Evolutionary conservation across 2,113 vertebrate genomes (phyloP).

Genomic region (Chaenogobius annularis): DNA sequence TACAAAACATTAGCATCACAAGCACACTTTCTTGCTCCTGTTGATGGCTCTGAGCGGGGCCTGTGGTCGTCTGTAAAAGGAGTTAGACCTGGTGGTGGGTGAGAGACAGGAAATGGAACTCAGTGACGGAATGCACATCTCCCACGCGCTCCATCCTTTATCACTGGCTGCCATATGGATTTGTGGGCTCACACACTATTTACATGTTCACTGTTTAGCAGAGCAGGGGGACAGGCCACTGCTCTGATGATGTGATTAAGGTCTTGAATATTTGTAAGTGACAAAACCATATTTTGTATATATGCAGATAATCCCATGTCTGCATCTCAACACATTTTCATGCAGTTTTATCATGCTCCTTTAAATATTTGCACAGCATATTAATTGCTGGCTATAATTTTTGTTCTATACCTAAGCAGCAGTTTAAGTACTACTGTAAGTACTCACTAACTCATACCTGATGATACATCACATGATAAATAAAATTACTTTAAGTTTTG

Average conservation of each 20-base stretch:
- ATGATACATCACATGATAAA: neutral
- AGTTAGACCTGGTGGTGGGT: slow-evolving; percentile 68
- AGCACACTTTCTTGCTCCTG: slow-evolving; percentile 25
- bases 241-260: slow-evolving; percentile 28
- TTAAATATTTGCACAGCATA: too few species aligned
- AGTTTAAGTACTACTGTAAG: neutral
- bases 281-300: neutral
- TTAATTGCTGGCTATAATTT: too few species aligned
- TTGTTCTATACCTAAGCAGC: too few species aligned
- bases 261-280: slow-evolving; percentile 24
- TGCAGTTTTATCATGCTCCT: too few species aligned
- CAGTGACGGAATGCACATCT: slow-evolving; percentile 66
- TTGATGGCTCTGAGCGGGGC: slow-evolving; percentile 26
- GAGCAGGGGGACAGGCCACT: slow-evolving; percentile 12
- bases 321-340: too few species aligned
- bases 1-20: slow-evolving; percentile 12
- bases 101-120: slow-evolving; percentile 74
- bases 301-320: too few species aligned
- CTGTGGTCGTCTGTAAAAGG: slow-evolving; percentile 69
- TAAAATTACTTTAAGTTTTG: neutral
- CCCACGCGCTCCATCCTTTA: slow-evolving; percentile 67
- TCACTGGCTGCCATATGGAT: slow-evolving; percentile 64
- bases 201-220: slow-evolving; percentile 43
- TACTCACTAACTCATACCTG: neutral
- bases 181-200: slow-evolving; percentile 58